Evolutionary conservation across 64 coral and sea anemone genomes (phyloP), one percentile per base, ranked within the genome.

Genomic region (Montipora efflorescens): DNA sequence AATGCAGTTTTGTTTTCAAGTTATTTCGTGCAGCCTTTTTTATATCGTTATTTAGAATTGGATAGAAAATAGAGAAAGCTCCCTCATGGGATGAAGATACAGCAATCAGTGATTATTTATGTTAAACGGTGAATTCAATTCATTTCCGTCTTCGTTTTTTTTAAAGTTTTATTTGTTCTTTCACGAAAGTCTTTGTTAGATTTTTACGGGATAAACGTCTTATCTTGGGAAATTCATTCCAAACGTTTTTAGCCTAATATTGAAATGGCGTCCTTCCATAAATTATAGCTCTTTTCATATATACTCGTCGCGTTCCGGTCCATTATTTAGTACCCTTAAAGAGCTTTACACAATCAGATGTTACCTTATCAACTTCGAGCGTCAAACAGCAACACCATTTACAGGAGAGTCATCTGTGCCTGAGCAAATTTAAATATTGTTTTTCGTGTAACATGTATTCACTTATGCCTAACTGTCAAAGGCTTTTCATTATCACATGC

Each of bases 91-190:
- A 57, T 57, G 4, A 1, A 57, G 53, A 57, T 57, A 57, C 53
- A 57, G 53, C 11, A 57, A 57, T 57, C 53, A 57, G 53, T 36
- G 36, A 36, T 36, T 36, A 21, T 64, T 64, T 13, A 62, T 69
- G 59, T 47, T 48, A 84, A 68, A 84, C 59, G 59, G 81, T 47
- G 67, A 70, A 84, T 4, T 8, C 16, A 84, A 48, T 84, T 84
- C 44, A 84, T 67, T 84, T 84, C 81, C 81, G 81, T 47, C 47
- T 19, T 28, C 59, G 19, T 36, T 43, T 81, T 20, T 81, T 81
- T 69, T 46, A 11, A 11, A 36, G 47, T 59, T 64, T 62, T 64
- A 19, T 36, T 62, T 23, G 59, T 84, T 69, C 15, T 45, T 45
- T 45, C 75, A 48, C 4, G 67, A 84, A 84, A 43, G 47, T 84